Percentiles rank a stretch among this genome's conserved stretches.
These are phyloP conservation scores for Crocallis elinguaria DNA, from an alignment of 2,888 invertebrate genomes.

Conservation along the genomic window DNA sequence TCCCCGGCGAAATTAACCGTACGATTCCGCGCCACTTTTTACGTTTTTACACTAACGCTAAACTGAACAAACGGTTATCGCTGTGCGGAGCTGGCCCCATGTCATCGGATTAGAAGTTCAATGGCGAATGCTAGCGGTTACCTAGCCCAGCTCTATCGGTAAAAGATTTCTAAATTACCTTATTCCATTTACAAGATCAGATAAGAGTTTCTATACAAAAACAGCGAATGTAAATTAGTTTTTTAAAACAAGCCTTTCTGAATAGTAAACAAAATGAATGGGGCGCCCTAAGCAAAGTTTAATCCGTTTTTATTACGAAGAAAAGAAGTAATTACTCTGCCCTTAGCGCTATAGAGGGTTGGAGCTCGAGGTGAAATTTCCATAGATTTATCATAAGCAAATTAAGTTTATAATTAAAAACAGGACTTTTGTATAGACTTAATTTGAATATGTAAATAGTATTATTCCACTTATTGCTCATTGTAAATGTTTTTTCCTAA, in stretches of 20 bases:
- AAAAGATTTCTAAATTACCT: slow-evolving; percentile 48
- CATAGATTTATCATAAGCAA: slow-evolving; percentile 85
- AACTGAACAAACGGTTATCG: slow-evolving; percentile 1
- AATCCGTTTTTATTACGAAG: slow-evolving; percentile 85
- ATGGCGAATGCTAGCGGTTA: not conserved
- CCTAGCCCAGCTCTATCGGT: not conserved
- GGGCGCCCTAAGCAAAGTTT: slow-evolving; percentile 84
- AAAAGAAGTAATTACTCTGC: slow-evolving; percentile 85
- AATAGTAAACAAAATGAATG: slow-evolving; percentile 84
- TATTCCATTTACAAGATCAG: slow-evolving; percentile 69
- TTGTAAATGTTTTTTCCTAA: slow-evolving; percentile 24
- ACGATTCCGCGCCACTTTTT: slow-evolving; percentile 4
- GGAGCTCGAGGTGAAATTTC: slow-evolving; percentile 82
- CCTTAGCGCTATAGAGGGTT: slow-evolving; percentile 81
- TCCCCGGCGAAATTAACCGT: slow-evolving; percentile 67
- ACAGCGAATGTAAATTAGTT: slow-evolving; percentile 76
- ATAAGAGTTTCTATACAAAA: slow-evolving; percentile 61
- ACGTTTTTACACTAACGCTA: slow-evolving; percentile 30
- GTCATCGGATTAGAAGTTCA: not conserved
- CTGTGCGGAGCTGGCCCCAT: not conserved
- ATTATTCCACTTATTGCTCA: slow-evolving; percentile 21
- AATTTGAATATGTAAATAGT: slow-evolving; percentile 83
- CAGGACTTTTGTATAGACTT: slow-evolving; percentile 82
- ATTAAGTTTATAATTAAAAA: slow-evolving; percentile 85
- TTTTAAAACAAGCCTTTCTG: slow-evolving; percentile 77